These are phyloP conservation scores for Ginglymostoma cirratum DNA, from an alignment of 2,113 vertebrate species.

Conservation along the genomic window DNA sequence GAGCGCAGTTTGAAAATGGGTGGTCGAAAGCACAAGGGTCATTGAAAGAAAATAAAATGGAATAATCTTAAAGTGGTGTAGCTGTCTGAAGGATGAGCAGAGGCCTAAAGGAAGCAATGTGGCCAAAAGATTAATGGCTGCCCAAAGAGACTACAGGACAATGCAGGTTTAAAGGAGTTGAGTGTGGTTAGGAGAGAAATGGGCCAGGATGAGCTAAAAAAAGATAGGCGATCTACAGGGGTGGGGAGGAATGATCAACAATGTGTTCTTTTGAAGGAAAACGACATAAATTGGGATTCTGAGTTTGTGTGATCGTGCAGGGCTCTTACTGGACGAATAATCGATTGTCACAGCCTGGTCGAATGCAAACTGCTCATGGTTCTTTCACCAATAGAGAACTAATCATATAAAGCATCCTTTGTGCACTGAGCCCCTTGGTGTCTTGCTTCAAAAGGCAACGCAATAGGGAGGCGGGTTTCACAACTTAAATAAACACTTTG, in stretches of 20 bases:
- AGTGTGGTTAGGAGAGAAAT: not conserved
- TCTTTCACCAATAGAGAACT: constrained; percentile 7
- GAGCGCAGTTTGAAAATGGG: not conserved
- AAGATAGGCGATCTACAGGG: not conserved
- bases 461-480: not conserved
- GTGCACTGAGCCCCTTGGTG: not conserved
- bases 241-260: not conserved
- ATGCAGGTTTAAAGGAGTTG: not conserved
- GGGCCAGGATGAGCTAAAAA: not conserved
- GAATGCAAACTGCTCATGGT: not conserved
- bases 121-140: not conserved
- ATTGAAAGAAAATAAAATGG: not conserved
- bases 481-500: constrained; percentile 22
- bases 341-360: constrained; percentile 16
- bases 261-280: not conserved
- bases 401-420: constrained; percentile 27
- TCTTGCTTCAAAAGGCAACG: not conserved
- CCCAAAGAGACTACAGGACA: not conserved
- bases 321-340: not conserved
- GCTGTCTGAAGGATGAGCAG: not conserved
- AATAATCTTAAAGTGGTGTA: not conserved
- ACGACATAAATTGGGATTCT: not conserved
- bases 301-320: not conserved
- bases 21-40: not conserved
- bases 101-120: not conserved